Percentiles rank a stretch among this genome's conserved stretches.
Conservation (phyloP, 2,113 vertebrate genomes). For the Halichoeres trimaculatus region DNA sequence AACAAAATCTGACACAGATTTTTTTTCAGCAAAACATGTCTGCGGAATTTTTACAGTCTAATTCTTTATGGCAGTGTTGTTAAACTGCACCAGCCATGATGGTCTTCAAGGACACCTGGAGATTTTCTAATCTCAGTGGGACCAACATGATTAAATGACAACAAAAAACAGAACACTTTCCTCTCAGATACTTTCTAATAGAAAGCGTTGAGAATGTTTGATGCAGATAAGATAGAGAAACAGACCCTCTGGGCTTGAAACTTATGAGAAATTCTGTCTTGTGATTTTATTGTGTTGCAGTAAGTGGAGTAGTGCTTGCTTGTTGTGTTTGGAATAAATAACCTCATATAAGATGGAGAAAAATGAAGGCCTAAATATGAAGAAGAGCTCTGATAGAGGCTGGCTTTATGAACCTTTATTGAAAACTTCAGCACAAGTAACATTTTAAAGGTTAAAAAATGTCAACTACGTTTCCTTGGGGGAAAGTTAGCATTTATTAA, state of each 20-base stretch:
- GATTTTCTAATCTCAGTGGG: too few species aligned
- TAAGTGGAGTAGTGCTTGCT: conserved; percentile 1
- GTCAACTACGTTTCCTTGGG: background rate
- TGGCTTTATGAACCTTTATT: background rate
- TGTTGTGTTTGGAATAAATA: conserved; percentile 9
- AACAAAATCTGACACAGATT: background rate
- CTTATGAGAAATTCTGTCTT: conserved; percentile 31
- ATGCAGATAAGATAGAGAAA: background rate
- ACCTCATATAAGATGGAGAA: background rate
- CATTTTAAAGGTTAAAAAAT: background rate
- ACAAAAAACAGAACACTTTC: too few species aligned
- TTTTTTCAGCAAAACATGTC: background rate
- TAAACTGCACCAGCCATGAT: background rate
- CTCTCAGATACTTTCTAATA: background rate
- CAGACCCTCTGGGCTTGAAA: conserved; percentile 20
- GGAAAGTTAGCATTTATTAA: too few species aligned
- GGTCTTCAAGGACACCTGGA: too few species aligned
- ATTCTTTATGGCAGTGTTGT: background rate
- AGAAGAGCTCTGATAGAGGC: background rate
- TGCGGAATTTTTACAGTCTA: background rate
- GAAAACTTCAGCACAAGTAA: background rate
- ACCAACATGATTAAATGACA: too few species aligned
- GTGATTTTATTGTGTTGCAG: conserved; percentile 42
- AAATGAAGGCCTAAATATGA: background rate
- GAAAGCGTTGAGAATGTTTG: background rate